These are phyloP conservation scores for Pteropus rufus DNA, from an alignment of 2,797 vertebrate genomes.

Conservation along the genomic window DNA sequence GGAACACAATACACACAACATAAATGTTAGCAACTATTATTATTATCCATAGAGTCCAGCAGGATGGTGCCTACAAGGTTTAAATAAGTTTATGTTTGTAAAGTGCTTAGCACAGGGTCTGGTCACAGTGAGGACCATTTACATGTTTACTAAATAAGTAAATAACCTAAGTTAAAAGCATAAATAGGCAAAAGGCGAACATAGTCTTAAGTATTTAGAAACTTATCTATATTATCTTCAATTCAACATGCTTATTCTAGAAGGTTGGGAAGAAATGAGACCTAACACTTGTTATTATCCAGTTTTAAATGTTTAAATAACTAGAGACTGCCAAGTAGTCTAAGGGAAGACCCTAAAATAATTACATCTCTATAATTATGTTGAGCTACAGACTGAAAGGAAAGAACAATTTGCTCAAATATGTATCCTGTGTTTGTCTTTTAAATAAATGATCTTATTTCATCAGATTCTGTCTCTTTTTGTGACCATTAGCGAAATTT, in stretches of 20 bases:
- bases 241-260: not conserved
- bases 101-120: not conserved
- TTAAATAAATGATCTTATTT: not conserved
- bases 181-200: not conserved
- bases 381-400: not conserved
- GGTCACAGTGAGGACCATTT: not conserved
- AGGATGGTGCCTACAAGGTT: not conserved
- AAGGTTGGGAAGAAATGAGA: not conserved
- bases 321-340: not conserved
- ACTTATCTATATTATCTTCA: not conserved
- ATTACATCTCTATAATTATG: not conserved
- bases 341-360: not conserved
- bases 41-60: fast-evolving
- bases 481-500: not conserved
- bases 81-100: not conserved
- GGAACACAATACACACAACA: too few relatives aligned
- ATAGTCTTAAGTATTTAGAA: not conserved
- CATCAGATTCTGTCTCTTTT: not conserved
- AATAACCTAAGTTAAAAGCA: not conserved
- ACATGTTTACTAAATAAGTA: not conserved
- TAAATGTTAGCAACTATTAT: too few relatives aligned
- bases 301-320: not conserved
- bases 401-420: not conserved
- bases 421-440: not conserved
- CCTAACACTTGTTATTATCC: not conserved